Evolutionary conservation across 2,888 invertebrate genomes (phyloP).

Genomic region (Megastigmus dorsalis): DNA sequence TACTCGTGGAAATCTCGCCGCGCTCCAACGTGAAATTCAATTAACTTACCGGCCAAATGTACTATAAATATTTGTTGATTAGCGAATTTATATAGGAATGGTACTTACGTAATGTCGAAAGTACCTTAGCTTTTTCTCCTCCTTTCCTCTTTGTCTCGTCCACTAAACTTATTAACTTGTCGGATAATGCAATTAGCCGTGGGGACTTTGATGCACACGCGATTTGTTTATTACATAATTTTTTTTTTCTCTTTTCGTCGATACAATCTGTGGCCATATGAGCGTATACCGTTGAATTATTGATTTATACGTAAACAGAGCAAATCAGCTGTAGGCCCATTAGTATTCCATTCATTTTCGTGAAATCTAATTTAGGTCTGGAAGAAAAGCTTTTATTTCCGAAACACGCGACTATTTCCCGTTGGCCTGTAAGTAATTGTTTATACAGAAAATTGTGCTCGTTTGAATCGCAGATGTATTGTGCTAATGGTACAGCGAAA

Average conservation of each 20-base stretch:
- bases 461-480: too few relatives aligned
- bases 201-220: neutral
- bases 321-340: slow-evolving; percentile 11
- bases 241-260: neutral
- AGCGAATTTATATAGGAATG: slow-evolving; percentile 5
- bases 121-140: neutral
- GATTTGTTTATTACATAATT: slow-evolving; percentile 14
- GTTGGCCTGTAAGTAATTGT: too few relatives aligned
- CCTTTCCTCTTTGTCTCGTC: neutral
- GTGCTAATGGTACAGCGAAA: too few relatives aligned
- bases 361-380: too few relatives aligned
- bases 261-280: neutral
- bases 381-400: too few relatives aligned
- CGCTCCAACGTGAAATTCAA: neutral
- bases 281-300: too few relatives aligned
- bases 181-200: slow-evolving; percentile 11
- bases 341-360: neutral
- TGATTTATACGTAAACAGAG: neutral
- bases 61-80: slow-evolving; percentile 37
- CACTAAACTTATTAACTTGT: slow-evolving; percentile 21
- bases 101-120: neutral
- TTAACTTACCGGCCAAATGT: neutral
- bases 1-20: neutral
- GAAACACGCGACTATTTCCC: too few relatives aligned
- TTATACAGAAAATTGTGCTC: too few relatives aligned